Conservation (phyloP, 2,113 vertebrate genomes). For the Semnornis frantzii region DNA sequence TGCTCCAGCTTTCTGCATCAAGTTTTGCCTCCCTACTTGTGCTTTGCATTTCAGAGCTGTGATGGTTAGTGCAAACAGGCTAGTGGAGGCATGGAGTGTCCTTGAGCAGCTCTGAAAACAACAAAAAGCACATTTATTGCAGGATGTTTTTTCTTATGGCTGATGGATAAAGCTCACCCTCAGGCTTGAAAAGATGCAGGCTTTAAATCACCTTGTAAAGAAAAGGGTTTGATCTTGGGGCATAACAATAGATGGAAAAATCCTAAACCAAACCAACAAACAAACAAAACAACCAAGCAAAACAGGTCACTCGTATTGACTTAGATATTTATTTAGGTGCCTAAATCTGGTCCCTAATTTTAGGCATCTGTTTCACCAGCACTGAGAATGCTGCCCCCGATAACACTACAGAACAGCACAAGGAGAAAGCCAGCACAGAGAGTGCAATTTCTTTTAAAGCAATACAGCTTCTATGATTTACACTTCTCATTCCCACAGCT, state of each 20-base stretch:
- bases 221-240: not conserved
- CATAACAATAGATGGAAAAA: not conserved
- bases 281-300: too few relatives aligned
- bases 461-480: not conserved
- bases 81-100: not conserved
- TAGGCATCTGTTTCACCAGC: not conserved
- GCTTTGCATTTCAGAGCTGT: not conserved
- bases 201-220: not conserved
- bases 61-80: not conserved
- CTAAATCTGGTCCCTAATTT: not conserved
- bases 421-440: not conserved
- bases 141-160: not conserved
- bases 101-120: not conserved
- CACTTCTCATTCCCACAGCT: not conserved
- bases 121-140: not conserved
- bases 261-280: not conserved
- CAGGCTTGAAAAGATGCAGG: not conserved
- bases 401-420: not conserved
- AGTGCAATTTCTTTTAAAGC: not conserved
- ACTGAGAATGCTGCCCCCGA: not conserved
- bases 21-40: not conserved
- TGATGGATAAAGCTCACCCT: not conserved
- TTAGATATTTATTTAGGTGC: not conserved
- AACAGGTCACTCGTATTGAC: not conserved
- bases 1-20: not conserved